Conservation (phyloP, 2,888 invertebrate species). For the Corbicula japonica region DNA sequence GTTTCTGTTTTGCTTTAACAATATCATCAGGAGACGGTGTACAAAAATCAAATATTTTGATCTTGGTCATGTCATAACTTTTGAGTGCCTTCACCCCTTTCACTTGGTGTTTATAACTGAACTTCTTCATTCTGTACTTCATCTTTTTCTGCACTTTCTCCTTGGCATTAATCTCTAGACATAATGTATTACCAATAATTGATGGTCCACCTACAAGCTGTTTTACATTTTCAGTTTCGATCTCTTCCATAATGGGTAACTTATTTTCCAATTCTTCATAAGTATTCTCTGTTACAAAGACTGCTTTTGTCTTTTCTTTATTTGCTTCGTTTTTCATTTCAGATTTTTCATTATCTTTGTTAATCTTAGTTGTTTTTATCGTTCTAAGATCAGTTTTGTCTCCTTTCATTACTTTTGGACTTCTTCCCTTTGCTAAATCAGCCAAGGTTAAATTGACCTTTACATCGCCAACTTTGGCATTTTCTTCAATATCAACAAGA, state of each 20-base stretch:
- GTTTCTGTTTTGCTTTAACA: constrained; percentile 85
- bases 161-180: constrained; percentile 39
- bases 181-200: constrained; percentile 62
- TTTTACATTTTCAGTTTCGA: constrained; percentile 15
- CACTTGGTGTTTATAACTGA: constrained; percentile 68
- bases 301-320: background rate
- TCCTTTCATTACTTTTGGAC: constrained; percentile 8
- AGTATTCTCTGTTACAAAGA: background rate
- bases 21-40: constrained; percentile 89
- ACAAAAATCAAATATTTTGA: constrained; percentile 88
- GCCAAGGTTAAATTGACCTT: constrained; percentile 30
- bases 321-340: background rate
- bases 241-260: constrained; percentile 10
- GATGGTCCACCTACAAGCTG: constrained; percentile 51
- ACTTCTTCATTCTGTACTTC: constrained; percentile 54
- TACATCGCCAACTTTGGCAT: background rate
- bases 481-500: background rate
- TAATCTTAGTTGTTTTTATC: background rate
- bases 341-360: background rate
- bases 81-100: constrained; percentile 27
- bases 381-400: no score
- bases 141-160: background rate
- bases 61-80: constrained; percentile 34
- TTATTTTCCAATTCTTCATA: constrained; percentile 10
- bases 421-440: constrained; percentile 39